Evolutionary conservation across 2,113 vertebrate species (phyloP).

Genomic region (Sylvietta virens): DNA sequence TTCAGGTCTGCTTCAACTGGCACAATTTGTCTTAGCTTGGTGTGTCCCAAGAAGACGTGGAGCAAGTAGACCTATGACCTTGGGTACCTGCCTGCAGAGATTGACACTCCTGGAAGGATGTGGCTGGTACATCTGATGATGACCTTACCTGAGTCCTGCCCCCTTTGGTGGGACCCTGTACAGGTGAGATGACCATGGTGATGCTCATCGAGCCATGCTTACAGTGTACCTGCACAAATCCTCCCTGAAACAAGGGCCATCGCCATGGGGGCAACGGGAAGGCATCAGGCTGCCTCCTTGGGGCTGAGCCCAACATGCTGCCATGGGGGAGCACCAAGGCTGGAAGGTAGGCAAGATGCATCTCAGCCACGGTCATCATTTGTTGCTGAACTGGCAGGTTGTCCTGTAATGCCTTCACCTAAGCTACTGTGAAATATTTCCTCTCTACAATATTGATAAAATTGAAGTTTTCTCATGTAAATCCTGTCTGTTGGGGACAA

Average conservation of each 20-base stretch:
- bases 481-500: neutral
- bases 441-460: neutral
- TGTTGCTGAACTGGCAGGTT: neutral
- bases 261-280: fast-evolving
- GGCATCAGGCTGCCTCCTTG: neutral
- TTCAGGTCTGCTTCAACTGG: neutral
- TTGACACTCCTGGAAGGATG: neutral
- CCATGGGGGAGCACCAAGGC: neutral
- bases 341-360: neutral
- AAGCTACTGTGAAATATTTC: neutral
- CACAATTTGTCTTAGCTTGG: neutral
- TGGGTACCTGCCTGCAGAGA: neutral
- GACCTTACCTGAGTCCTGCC: fast-evolving
- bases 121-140: fast-evolving
- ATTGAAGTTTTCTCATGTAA: neutral
- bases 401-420: neutral
- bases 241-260: neutral
- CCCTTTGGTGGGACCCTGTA: fast-evolving
- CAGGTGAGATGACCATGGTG: fast-evolving
- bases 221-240: neutral
- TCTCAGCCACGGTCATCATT: fast-evolving
- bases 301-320: neutral
- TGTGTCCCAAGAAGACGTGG: neutral
- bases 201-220: fast-evolving
- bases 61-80: neutral